These are phyloP conservation scores for Araneus ventricosus DNA, from an alignment of 1,140 invertebrate genomes.

Conservation along the genomic window DNA sequence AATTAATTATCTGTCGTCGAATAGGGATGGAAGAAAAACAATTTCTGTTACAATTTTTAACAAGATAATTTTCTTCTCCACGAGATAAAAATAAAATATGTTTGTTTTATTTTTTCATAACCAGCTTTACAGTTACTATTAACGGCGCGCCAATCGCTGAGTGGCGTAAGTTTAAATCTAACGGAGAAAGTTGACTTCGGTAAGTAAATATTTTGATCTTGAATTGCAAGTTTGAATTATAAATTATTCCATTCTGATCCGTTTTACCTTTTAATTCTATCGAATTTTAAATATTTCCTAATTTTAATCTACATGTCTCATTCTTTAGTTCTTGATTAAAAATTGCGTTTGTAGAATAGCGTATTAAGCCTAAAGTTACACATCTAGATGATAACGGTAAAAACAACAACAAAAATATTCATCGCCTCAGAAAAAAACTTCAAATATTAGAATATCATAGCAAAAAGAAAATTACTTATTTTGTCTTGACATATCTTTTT, in stretches of 20 bases:
- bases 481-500: background rate
- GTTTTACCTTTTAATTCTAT: background rate
- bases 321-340: background rate
- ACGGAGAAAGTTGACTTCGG: conserved; percentile 41
- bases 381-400: background rate
- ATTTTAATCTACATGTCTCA: background rate
- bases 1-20: no score
- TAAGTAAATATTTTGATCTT: conserved; percentile 73
- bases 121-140: background rate
- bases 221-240: background rate
- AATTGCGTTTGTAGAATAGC: background rate
- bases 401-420: conserved; percentile 12
- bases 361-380: conserved; percentile 43
- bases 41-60: no score
- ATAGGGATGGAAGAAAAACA: no score
- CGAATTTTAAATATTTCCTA: background rate
- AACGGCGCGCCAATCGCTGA: conserved; percentile 65
- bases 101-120: no score
- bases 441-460: background rate
- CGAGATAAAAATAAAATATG: no score
- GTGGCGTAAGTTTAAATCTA: conserved; percentile 71
- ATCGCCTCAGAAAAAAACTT: background rate
- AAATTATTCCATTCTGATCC: background rate
- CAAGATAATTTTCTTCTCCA: no score
- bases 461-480: background rate